Evolutionary conservation across 2,113 vertebrate genomes (phyloP).

Genomic region (Hydrolagus affinis): DNA sequence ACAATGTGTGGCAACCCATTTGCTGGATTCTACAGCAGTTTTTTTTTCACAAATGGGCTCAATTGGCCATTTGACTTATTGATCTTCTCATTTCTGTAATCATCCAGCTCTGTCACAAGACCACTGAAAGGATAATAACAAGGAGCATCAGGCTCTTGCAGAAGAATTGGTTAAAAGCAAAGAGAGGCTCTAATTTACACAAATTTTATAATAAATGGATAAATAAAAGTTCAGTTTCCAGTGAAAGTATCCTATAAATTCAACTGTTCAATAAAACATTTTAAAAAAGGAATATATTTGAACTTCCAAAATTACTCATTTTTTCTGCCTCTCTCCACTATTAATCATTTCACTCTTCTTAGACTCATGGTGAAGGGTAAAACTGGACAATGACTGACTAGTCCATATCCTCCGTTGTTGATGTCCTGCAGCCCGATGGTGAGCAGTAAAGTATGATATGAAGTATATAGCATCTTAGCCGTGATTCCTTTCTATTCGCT

Average conservation of each 20-base stretch:
- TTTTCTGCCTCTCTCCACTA: not conserved
- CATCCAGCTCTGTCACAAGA: slow-evolving; percentile 28
- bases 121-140: slow-evolving; percentile 34
- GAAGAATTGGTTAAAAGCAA: slow-evolving; percentile 27
- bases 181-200: slow-evolving; percentile 31
- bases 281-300: not conserved
- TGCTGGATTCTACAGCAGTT: slow-evolving; percentile 16
- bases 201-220: slow-evolving; percentile 32
- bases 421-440: not conserved
- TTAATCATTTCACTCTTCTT: slow-evolving; percentile 18
- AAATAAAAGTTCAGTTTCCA: slow-evolving; percentile 20
- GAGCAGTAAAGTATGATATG: not conserved
- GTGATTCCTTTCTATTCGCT: too few relatives aligned
- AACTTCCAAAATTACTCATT: not conserved
- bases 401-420: not conserved
- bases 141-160: slow-evolving; percentile 26
- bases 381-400: not conserved
- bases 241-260: not conserved
- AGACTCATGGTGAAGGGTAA: not conserved
- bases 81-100: slow-evolving; percentile 33
- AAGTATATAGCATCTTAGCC: too few relatives aligned
- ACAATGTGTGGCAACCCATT: slow-evolving; percentile 27
- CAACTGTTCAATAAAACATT: slow-evolving; percentile 4
- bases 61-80: slow-evolving; percentile 35
- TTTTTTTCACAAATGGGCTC: slow-evolving; percentile 34